A percentile compares a stretch with the other conserved stretches of the same genome.
phyloP scores from a whole-genome alignment of 23 tunicate genomes.

The Phallusia fumigata region DNA sequence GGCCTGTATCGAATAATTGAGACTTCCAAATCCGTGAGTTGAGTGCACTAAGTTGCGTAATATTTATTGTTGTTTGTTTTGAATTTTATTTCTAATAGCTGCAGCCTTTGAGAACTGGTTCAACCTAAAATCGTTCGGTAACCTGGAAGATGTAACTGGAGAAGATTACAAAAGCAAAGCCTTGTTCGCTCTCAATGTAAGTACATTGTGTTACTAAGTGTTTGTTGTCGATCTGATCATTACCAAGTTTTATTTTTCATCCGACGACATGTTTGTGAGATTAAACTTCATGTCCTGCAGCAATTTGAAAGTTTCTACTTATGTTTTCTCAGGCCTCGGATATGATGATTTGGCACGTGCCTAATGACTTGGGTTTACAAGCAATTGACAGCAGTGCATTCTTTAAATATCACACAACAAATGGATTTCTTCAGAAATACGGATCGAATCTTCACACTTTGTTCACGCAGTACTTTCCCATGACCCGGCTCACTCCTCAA shows the following conservation, averaged over 20 bases:
- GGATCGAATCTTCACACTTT: constrained; percentile 45
- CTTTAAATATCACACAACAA: constrained; percentile 55
- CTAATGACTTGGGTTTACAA: constrained; percentile 13
- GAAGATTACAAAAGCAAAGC: background rate
- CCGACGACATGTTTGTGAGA: too few relatives aligned
- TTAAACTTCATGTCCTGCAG: background rate
- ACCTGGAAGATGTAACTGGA: too few relatives aligned
- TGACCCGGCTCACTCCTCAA: background rate
- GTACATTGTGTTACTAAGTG: too few relatives aligned
- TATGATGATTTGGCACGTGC: constrained; percentile 71
- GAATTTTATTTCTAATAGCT: too few relatives aligned
- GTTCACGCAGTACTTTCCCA: constrained; percentile 22
- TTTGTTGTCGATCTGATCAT: too few relatives aligned
- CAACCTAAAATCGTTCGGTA: too few relatives aligned
- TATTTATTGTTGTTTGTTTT: too few relatives aligned
- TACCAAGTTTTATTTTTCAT: too few relatives aligned
- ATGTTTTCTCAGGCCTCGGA: constrained; percentile 22
- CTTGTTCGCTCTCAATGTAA: background rate
- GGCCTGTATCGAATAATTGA: too few relatives aligned
- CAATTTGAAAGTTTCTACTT: background rate
- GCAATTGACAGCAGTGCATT: constrained; percentile 23
- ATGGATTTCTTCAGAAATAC: constrained; percentile 44
- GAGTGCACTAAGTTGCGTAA: too few relatives aligned
- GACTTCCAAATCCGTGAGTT: too few relatives aligned
- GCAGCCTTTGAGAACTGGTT: too few relatives aligned